Percentiles rank a stretch among this genome's conserved stretches.
Evolutionary conservation across 2,888 invertebrate species (phyloP).

Genomic region (Acanthosepion esculentum): DNA sequence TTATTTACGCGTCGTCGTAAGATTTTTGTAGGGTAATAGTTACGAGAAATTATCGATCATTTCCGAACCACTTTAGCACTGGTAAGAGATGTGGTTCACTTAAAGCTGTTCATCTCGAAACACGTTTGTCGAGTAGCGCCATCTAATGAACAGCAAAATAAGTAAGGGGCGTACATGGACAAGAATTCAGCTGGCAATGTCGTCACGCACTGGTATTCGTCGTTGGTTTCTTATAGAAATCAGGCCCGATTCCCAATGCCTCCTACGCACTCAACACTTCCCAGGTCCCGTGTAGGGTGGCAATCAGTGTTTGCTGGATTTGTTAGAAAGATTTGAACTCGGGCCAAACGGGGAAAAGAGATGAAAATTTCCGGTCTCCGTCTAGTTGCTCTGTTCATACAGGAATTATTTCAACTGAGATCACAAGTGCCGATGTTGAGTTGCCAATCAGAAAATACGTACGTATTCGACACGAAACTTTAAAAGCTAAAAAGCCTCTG

Average conservation of each 20-base stretch:
- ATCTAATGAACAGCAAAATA: background rate
- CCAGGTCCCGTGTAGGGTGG: background rate
- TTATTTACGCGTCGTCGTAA: background rate
- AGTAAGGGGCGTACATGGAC: background rate
- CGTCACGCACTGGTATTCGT: background rate
- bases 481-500: background rate
- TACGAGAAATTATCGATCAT: background rate
- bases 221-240: background rate
- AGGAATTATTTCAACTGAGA: background rate
- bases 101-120: background rate
- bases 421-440: background rate
- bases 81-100: background rate
- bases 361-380: background rate
- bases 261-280: no score
- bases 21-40: background rate
- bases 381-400: background rate
- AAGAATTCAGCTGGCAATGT: background rate
- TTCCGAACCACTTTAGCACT: background rate
- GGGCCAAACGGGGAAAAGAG: background rate
- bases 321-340: background rate
- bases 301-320: conserved; percentile 20
- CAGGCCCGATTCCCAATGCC: background rate
- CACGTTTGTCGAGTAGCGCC: background rate
- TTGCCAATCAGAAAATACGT: background rate
- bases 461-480: background rate